Evolutionary conservation across 2,888 invertebrate species (phyloP).

Genomic region (Bembecia ichneumoniformis): DNA sequence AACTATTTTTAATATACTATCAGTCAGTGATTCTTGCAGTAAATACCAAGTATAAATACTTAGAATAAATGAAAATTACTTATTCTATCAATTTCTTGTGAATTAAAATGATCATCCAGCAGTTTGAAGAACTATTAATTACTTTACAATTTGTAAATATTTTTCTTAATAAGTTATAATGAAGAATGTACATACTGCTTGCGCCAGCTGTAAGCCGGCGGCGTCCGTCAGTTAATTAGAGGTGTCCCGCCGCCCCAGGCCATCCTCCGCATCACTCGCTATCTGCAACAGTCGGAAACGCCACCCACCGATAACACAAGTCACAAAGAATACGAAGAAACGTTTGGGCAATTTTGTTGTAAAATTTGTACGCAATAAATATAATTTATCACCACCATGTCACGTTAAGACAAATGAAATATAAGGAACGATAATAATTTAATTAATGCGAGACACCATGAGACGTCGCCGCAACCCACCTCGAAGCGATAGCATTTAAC

Average conservation of each 20-base stretch:
- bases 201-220: slow-evolving; percentile 67
- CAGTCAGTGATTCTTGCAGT: no score
- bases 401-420: neutral
- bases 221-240: slow-evolving; percentile 67
- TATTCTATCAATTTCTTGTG: no score
- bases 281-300: slow-evolving; percentile 69
- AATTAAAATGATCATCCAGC: no score
- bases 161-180: neutral
- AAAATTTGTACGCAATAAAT: no score
- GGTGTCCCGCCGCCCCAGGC: slow-evolving; percentile 51
- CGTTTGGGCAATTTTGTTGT: no score
- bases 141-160: neutral
- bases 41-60: no score
- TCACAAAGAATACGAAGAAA: slow-evolving; percentile 24
- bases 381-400: no score
- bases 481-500: slow-evolving; percentile 29
- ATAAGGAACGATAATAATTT: slow-evolving; percentile 29
- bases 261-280: slow-evolving; percentile 63
- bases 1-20: no score
- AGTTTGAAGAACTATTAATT: no score
- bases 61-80: no score
- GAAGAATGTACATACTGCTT: slow-evolving; percentile 47
- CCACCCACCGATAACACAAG: slow-evolving; percentile 56
- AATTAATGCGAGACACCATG: slow-evolving; percentile 55
- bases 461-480: slow-evolving; percentile 49